These are phyloP conservation scores for Hyperoplus lanceolatus DNA, from an alignment of 2,797 vertebrate species.

Conservation along the genomic window DNA sequence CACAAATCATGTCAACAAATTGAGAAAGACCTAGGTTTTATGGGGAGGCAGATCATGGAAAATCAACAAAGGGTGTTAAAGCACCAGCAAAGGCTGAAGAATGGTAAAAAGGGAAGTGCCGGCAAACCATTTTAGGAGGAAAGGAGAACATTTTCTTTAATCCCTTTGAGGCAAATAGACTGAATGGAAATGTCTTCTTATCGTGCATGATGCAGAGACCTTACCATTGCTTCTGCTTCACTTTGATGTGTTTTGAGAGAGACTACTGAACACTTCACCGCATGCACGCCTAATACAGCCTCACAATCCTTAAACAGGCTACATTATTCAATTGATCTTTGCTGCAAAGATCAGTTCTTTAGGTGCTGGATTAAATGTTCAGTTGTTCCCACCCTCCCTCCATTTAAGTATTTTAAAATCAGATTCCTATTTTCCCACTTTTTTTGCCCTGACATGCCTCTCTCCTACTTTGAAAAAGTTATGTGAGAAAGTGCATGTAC, in stretches of 20 bases:
- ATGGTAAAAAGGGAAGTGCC: slow-evolving; percentile 56
- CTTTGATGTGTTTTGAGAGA: slow-evolving; percentile 81
- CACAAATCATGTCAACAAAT: slow-evolving; percentile 41
- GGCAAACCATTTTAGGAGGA: slow-evolving; percentile 66
- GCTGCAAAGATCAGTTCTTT: slow-evolving; percentile 54
- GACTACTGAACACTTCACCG: slow-evolving; percentile 57
- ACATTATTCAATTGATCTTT: slow-evolving; percentile 60
- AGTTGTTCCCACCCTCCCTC: slow-evolving; percentile 33
- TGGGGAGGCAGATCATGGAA: slow-evolving; percentile 52
- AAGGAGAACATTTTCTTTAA: slow-evolving; percentile 71
- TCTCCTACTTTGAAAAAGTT: background rate
- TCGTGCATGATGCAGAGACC: slow-evolving; percentile 80
- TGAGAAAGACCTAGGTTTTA: slow-evolving; percentile 36
- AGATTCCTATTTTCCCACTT: slow-evolving; percentile 35
- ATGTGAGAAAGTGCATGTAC: background rate
- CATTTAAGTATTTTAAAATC: slow-evolving; percentile 50
- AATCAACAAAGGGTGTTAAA: slow-evolving; percentile 65
- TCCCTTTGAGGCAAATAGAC: slow-evolving; percentile 77
- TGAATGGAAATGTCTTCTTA: slow-evolving; percentile 85
- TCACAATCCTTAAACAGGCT: slow-evolving; percentile 57
- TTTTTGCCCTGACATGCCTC: slow-evolving; percentile 11
- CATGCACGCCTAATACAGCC: slow-evolving; percentile 59
- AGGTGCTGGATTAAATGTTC: slow-evolving; percentile 51
- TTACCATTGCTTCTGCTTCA: slow-evolving; percentile 74
- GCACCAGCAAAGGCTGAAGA: slow-evolving; percentile 53